Conservation (phyloP, 2,888 invertebrate genomes). For the Pseudococcus jackbeardsleyi region DNA sequence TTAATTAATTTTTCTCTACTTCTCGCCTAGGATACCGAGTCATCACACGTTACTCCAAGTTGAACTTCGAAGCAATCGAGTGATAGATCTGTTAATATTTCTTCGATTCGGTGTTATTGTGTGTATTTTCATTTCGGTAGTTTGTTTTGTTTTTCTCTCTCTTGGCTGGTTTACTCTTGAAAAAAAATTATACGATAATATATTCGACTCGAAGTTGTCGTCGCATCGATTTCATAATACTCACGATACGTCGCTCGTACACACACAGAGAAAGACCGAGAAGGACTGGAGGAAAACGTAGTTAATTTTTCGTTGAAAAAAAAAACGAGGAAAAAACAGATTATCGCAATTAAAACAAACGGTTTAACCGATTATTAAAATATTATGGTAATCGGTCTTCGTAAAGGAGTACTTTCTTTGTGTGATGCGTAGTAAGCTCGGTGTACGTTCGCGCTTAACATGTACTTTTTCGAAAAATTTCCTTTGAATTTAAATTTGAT, state of each 20-base stretch:
- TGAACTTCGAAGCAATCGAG: not conserved
- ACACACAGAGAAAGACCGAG: not conserved
- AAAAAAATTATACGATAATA: constrained; percentile 22
- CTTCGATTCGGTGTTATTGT: not conserved
- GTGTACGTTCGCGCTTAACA: constrained; percentile 61
- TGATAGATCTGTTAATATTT: not conserved
- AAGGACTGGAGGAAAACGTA: constrained; percentile 62
- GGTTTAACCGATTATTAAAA: constrained; percentile 63
- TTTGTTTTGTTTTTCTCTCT: constrained; percentile 38
- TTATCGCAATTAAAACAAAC: constrained; percentile 64
- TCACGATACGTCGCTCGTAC: not conserved
- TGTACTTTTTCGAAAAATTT: constrained; percentile 63
- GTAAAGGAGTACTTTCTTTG: constrained; percentile 59
- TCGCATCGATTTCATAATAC: constrained; percentile 55
- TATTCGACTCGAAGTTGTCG: not conserved
- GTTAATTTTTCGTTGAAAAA: constrained; percentile 54
- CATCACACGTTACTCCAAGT: not conserved
- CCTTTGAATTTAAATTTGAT: constrained; percentile 28
- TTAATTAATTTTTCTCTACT: not conserved
- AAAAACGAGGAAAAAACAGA: constrained; percentile 63
- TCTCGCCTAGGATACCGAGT: not conserved
- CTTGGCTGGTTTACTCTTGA: not conserved
- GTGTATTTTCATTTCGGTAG: constrained; percentile 11
- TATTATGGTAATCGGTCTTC: constrained; percentile 61
- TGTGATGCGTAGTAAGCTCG: constrained; percentile 52